phyloP scores from a whole-genome alignment of 1,140 invertebrate genomes.

The Drosophila gunungcola region DNA sequence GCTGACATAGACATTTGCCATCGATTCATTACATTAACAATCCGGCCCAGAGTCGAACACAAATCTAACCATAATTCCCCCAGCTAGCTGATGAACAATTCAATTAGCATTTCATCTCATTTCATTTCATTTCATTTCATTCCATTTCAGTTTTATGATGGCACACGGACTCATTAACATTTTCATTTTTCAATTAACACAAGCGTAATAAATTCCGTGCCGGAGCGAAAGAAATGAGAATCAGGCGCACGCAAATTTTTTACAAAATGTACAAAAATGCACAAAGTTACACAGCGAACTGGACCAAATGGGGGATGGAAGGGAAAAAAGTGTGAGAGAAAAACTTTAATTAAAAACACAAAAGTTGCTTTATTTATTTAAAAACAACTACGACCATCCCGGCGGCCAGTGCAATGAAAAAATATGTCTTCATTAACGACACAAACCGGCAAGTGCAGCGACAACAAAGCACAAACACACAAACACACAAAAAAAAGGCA shows the following conservation, averaged over 20 bases:
- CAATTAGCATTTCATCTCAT: constrained; percentile 79
- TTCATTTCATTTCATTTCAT: constrained; percentile 71
- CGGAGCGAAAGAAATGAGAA: constrained; percentile 48
- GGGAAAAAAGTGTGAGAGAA: constrained; percentile 54
- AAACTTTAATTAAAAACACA: constrained; percentile 83
- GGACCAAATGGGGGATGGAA: neutral
- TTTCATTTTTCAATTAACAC: constrained; percentile 84
- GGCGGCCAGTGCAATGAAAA: constrained; percentile 63
- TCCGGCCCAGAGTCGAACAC: constrained; percentile 16
- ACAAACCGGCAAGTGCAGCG: constrained; percentile 65
- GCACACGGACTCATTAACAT: constrained; percentile 70
- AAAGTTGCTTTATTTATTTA: constrained; percentile 84
- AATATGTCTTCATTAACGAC: constrained; percentile 82
- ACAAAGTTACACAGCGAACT: constrained; percentile 51
- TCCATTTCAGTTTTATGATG: constrained; percentile 76
- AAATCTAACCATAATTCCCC: constrained; percentile 57
- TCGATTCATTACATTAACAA: constrained; percentile 29
- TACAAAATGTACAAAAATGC: constrained; percentile 66
- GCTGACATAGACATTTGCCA: constrained; percentile 11
- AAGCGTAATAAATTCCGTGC: constrained; percentile 81
- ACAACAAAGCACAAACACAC: constrained; percentile 41
- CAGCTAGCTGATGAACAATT: constrained; percentile 59
- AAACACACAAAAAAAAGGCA: constrained; percentile 19
- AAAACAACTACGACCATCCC: constrained; percentile 49
- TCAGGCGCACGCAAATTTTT: constrained; percentile 62